Percentiles rank a stretch among this genome's conserved stretches.
These are phyloP conservation scores for Poecilia gillii DNA, from an alignment of 2,797 vertebrate species.

Conservation along the genomic window DNA sequence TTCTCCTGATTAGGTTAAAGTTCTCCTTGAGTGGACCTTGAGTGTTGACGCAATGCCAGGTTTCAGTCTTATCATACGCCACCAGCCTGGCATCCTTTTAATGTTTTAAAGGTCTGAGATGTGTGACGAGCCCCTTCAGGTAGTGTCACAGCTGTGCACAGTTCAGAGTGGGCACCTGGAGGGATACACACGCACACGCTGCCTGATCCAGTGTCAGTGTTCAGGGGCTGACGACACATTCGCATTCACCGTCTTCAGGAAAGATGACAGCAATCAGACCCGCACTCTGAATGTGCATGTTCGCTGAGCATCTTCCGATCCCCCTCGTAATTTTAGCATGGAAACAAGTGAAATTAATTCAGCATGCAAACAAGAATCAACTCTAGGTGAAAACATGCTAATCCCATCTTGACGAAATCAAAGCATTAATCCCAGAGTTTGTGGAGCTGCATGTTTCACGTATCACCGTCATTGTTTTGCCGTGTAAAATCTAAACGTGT, in stretches of 20 bases:
- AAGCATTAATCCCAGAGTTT: conserved; percentile 26
- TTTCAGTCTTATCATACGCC: conserved; percentile 18
- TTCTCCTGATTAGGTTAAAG: neutral
- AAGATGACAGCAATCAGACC: conserved; percentile 12
- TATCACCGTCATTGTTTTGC: neutral
- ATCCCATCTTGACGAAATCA: conserved; percentile 50
- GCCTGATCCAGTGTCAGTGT: conserved; percentile 61
- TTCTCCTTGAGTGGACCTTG: neutral
- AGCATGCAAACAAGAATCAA: conserved; percentile 25
- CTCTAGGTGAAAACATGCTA: conserved; percentile 16
- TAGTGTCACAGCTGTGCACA: conserved; percentile 29
- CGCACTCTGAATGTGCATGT: conserved; percentile 48
- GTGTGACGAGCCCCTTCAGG: conserved; percentile 32
- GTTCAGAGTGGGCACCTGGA: conserved; percentile 23
- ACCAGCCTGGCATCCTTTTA: conserved; percentile 22
- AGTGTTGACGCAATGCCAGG: neutral
- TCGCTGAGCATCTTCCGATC: neutral
- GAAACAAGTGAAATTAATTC: conserved; percentile 16
- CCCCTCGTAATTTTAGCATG: conserved; percentile 16
- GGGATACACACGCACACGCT: conserved; percentile 4
- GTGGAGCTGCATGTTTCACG: conserved; percentile 24
- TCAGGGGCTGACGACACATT: conserved; percentile 48
- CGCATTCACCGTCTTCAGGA: conserved; percentile 19
- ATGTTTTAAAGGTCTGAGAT: conserved; percentile 22
- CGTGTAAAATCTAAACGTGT: neutral